Base-by-base conservation (phyloP, 1,140 invertebrate species). In the Araneus ventricosus region DNA sequence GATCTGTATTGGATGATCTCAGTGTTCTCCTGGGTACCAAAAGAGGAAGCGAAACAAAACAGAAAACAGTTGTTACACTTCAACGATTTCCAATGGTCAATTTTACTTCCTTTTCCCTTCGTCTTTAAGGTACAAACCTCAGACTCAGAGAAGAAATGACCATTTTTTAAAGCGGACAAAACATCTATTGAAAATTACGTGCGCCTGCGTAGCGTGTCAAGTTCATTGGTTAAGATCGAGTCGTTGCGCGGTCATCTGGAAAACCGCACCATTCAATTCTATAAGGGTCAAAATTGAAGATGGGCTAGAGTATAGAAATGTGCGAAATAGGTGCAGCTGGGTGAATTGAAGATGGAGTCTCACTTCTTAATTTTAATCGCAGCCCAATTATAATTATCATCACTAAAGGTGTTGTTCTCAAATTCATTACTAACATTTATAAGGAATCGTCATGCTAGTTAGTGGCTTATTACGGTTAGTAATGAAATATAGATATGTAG, bases 151-250 rank as follows among this genome's bases (percentile, higher is more conserved):
- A n/a, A 75, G 30, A 34, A 75, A 24, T 22, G 30, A 14, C 4
- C 14, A 34, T 75, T 75, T 75, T 75, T 30, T 37, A 4, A 34
- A 20, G 30, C 34, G 70, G 70, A 75, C 70, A 30, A 34, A 75
- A 34, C 14, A 30, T n/a, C 30, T 17, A 75, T 75, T 34, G 70
- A 75, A 75, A 75, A 75, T 34, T 75, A 75, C 0, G 27, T 20
- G 10, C 0, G 30, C n/a, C 20, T 37, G 27, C 5, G 14, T 75
- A 75, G 30, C 70, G 70, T 75, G 70, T 75, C 70, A 75, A 75
- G 70, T 75, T 75, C 70, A 75, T 34, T 75, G 70, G 70, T 75
- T 75, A 75, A 75, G 30, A 75, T 75, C 70, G 34, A 37, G 70
- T 75, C 70, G 17, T 20, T 34, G 70, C 6, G 30, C 70, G 70